Conservation (phyloP, 2,888 invertebrate species). For the Caenorhabditis plicata region DNA sequence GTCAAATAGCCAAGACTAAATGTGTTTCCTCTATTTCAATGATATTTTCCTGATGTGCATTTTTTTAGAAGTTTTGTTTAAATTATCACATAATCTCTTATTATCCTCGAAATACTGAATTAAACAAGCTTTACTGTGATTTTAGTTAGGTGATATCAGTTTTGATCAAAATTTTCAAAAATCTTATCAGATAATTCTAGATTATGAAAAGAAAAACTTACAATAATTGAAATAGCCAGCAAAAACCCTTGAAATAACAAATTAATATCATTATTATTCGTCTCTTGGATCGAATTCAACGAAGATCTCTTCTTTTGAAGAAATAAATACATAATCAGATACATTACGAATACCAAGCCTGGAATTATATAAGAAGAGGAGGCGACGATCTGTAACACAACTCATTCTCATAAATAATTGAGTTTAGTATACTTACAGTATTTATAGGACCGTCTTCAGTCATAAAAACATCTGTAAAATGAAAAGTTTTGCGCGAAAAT, state of each 20-base stretch:
- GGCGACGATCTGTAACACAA: not conserved
- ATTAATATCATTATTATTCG: not conserved
- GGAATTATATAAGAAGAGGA: not conserved
- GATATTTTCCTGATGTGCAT: no score
- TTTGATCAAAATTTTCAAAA: no score
- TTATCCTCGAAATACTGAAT: no score
- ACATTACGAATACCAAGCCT: not conserved
- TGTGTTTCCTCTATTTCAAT: no score
- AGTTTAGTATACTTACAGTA: not conserved
- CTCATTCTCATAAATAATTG: no score
- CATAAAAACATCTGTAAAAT: not conserved
- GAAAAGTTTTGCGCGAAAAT: not conserved
- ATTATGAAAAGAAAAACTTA: slow-evolving; percentile 1
- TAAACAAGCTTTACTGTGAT: no score
- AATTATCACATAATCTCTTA: no score
- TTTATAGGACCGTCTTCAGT: not conserved
- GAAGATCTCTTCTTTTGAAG: not conserved
- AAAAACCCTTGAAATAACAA: slow-evolving; percentile 3
- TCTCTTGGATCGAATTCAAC: not conserved
- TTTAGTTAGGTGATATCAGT: no score
- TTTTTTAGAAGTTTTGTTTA: no score
- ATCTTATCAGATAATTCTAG: not conserved
- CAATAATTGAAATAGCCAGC: not conserved
- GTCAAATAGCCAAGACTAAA: no score
- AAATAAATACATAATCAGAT: not conserved